Base-by-base conservation (phyloP, 2,797 vertebrate species). In the Crypturellus tataupa region DNA sequence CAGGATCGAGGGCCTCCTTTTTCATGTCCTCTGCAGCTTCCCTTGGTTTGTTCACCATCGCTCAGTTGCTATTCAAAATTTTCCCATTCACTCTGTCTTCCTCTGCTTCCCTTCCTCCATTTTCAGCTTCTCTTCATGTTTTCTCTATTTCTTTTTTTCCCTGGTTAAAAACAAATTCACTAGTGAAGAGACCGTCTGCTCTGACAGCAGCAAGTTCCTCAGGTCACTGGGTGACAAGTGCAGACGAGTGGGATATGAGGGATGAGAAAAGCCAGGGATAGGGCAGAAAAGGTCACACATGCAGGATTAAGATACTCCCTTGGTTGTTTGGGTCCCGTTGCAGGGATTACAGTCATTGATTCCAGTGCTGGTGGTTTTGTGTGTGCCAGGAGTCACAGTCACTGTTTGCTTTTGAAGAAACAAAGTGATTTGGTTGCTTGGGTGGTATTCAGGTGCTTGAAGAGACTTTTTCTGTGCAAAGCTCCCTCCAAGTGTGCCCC, bases 1-100 rank as follows among this genome's bases (percentile, higher is more conserved):
- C 80, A 84, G 95, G 92, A 95, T 94, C 69, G 95, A 95, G 96
- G 89, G 89, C 94, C 44, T 70, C 33, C 56, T 88, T 94, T 92
- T 95, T 81, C 62, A 56, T 89, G 92, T 95, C 91, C 75, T 93
- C 94, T 94, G 87, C 88, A 92, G 82, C 77, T 87, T 84, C 35
- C 87, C 71, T 88, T 89, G 62, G 59, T 91, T 97, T 89, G 39
- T 96, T 95, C 33, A 89, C 33, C 85, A 91, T 87, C 18, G n/a
- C 71, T 95, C 76, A 58, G 64, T 81, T 93, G 78, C 87, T 84
- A 9, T 82, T 91, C 24, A 77, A 29, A 55, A 93, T 65, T 33
- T 44, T 72, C 59, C 37, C 67, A 56, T 62, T 87, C 33, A 53
- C 80, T 93, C 59, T 31, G 46, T 91, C 84, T 80, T 68, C 83